Percentiles rank a stretch among this genome's conserved stretches.
Evolutionary conservation across 2,113 vertebrate species (phyloP).

Genomic region (Upupa epops): DNA sequence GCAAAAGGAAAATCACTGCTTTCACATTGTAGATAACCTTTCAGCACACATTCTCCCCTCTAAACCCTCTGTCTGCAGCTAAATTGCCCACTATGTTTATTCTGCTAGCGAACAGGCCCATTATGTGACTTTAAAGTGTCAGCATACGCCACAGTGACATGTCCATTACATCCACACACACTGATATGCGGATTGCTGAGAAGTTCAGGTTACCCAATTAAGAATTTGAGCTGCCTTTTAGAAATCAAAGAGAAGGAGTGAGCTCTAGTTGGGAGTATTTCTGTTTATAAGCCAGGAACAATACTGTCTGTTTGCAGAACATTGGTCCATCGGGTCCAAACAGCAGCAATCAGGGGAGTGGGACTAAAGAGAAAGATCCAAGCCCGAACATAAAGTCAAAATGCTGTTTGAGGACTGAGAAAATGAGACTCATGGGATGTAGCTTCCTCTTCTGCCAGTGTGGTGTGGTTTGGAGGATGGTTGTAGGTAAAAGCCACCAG

Average conservation of each 20-base stretch:
- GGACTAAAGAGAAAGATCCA: neutral
- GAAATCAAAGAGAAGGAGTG: neutral
- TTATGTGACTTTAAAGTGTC: conserved; percentile 27
- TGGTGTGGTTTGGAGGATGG: neutral
- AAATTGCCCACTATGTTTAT: conserved; percentile 13
- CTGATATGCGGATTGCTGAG: neutral
- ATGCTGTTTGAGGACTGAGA: neutral
- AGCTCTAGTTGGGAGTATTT: neutral
- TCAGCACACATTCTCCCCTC: neutral
- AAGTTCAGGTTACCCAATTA: conserved; percentile 31
- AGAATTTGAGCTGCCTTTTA: conserved; percentile 24
- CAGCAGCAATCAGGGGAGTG: neutral
- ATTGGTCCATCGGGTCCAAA: neutral
- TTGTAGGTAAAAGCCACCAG: neutral
- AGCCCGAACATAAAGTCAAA: neutral
- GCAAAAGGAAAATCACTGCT: neutral
- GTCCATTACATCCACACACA: neutral
- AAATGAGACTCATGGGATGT: neutral
- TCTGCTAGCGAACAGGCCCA: conserved; percentile 23
- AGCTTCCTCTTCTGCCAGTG: neutral
- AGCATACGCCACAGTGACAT: neutral
- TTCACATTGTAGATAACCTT: neutral
- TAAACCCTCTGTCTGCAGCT: neutral
- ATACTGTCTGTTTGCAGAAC: neutral
- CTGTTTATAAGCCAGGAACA: neutral